These are phyloP conservation scores for Hyposmocoma kahamanoa DNA, from an alignment of 1,140 invertebrate species.

Conservation along the genomic window DNA sequence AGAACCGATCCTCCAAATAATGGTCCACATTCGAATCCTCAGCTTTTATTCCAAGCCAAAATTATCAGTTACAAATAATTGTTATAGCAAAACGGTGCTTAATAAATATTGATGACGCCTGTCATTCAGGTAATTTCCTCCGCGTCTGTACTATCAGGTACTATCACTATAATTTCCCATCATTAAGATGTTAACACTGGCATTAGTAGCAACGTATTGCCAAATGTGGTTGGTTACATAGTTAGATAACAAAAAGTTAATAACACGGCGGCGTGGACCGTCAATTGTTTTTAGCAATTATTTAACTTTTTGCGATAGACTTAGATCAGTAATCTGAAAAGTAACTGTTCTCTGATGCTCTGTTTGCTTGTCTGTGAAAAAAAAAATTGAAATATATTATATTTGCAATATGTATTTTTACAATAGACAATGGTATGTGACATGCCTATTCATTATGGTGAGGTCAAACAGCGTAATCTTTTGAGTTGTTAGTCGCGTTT, in stretches of 20 bases:
- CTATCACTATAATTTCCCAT: slow-evolving; percentile 23
- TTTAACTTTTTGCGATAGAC: slow-evolving; percentile 6
- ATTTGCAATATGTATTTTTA: too few species aligned
- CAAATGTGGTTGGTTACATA: not conserved
- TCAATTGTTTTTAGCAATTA: not conserved
- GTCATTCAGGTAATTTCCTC: slow-evolving; percentile 23
- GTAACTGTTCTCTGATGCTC: slow-evolving; percentile 25
- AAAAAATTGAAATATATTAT: too few species aligned
- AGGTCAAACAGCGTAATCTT: too few species aligned
- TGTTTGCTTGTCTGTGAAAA: too few species aligned
- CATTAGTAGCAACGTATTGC: not conserved
- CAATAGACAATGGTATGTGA: too few species aligned
- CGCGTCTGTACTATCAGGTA: not conserved
- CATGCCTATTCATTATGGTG: too few species aligned
- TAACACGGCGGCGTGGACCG: not conserved
- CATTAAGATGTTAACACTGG: slow-evolving; percentile 16
- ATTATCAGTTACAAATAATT: slow-evolving; percentile 33
- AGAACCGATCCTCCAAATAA: slow-evolving; percentile 23
- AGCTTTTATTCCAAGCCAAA: slow-evolving; percentile 34
- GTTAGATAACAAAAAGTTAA: not conserved
- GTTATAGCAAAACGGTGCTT: slow-evolving; percentile 26
- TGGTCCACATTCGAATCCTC: slow-evolving; percentile 16
- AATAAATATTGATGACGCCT: slow-evolving; percentile 28
- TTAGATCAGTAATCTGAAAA: slow-evolving; percentile 5
- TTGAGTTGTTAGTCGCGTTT: too few species aligned